Base-by-base conservation (phyloP, 2,888 invertebrate genomes). In the Uropetala carovei region DNA sequence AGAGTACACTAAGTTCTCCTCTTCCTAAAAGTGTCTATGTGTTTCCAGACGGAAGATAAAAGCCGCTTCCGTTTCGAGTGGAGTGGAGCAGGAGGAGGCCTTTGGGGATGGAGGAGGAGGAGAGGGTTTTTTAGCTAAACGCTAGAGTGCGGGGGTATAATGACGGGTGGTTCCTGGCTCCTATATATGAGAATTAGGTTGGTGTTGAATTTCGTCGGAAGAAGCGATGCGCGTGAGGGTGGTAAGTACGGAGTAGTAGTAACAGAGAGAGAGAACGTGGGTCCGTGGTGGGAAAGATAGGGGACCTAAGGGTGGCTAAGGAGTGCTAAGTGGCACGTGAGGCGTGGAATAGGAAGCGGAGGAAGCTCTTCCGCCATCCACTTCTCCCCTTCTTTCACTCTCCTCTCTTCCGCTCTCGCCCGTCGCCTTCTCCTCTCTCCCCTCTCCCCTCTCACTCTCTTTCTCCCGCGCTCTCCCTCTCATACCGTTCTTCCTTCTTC, bases 271-370 rank as follows among this genome's bases (percentile, higher is more conserved):
- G 10, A 11, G 75, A 75, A 75, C 22, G 10, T 27, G 75, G 75
- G 22, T 75, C 22, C 27, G 27, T 4, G 75, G n/a, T 68, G 22
- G 68, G 43, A 43, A 5, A 43, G 43, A 43, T 43, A 43, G 43
- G 43, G 43, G 43, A 43, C 43, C n/a, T 68, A 68, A 68, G 68
- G 22, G 68, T n/a, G 68, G 9, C 10, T 68, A 68, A 68, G 68
- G 22, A 75, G 75, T 68, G 68, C 68, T 68, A 68, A 68, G 68
- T 75, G 75, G 75, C 27, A 75, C 75, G 75, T 75, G 75, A 22
- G 22, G 75, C 60, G 60, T 13, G 18, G 60, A 60, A 60, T 60
- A 18, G 60, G 18, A 75, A 27, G 75, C 22, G 22, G 18, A 75
- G 75, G 75, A 75, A 75, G 75, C 75, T 11, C 75, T 75, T 75